phyloP scores from a whole-genome alignment of 2,888 invertebrate genomes.

The Molorchus minor region DNA sequence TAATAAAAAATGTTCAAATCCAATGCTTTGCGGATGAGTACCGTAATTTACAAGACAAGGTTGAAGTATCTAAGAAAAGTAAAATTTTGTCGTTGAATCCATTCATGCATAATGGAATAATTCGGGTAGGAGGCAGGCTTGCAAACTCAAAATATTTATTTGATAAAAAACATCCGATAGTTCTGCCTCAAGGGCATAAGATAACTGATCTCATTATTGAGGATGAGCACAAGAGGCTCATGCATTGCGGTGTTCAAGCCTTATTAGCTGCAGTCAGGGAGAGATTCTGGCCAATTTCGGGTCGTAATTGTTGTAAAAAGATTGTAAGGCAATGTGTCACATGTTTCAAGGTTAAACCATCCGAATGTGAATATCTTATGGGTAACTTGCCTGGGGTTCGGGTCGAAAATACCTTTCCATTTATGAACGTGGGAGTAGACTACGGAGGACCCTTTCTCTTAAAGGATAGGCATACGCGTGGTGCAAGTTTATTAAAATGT shows the following conservation, averaged over 20 bases:
- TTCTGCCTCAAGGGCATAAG: slow-evolving; percentile 11
- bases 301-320: background rate
- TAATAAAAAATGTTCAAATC: slow-evolving; percentile 18
- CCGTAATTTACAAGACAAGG: slow-evolving; percentile 4
- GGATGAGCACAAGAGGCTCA: background rate
- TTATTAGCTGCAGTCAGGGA: slow-evolving; percentile 5
- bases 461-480: background rate
- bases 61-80: slow-evolving; percentile 9
- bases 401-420: background rate
- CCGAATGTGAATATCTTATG: background rate
- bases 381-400: slow-evolving; percentile 1
- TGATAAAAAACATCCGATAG: slow-evolving; percentile 24
- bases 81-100: slow-evolving; percentile 20
- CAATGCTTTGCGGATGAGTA: slow-evolving; percentile 14
- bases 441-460: slow-evolving; percentile 7
- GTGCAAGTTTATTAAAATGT: background rate
- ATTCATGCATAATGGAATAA: slow-evolving; percentile 18
- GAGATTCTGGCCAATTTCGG: slow-evolving; percentile 8
- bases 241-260: slow-evolving; percentile 12
- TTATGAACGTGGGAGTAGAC: background rate
- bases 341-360: slow-evolving; percentile 5
- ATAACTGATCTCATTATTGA: slow-evolving; percentile 8
- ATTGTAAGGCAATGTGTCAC: background rate
- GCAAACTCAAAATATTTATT: slow-evolving; percentile 13
- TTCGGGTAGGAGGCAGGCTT: slow-evolving; percentile 28